Conservation (phyloP, 2,113 vertebrate genomes). For the Stercorarius parasiticus region DNA sequence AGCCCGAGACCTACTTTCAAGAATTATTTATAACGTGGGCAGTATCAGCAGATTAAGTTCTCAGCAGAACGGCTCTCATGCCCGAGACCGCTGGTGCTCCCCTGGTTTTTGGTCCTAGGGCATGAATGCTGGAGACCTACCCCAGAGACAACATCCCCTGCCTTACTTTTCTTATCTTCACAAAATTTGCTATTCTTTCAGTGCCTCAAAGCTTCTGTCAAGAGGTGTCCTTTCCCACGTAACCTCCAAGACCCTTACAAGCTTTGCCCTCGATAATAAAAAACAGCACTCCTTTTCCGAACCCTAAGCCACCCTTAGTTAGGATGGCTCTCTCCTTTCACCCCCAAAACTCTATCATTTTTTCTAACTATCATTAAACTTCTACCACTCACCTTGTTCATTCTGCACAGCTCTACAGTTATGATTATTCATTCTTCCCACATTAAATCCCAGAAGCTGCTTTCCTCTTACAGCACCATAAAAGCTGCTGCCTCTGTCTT, state of each 20-base stretch:
- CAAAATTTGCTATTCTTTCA: not conserved
- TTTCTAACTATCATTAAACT: not conserved
- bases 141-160: not conserved
- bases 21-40: not conserved
- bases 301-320: not conserved
- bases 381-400: not conserved
- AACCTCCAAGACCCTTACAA: not conserved
- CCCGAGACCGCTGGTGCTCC: fast-evolving
- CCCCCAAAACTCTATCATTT: fast-evolving
- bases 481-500: not conserved
- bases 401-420: fast-evolving
- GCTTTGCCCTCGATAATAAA: fast-evolving
- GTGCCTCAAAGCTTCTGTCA: not conserved
- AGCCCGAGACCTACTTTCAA: not conserved
- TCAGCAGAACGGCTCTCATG: not conserved
- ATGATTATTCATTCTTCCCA: not conserved
- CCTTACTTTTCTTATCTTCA: not conserved
- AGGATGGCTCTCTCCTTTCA: not conserved
- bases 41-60: not conserved
- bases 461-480: not conserved
- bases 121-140: not conserved
- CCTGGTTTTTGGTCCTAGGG: not conserved
- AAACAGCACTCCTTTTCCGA: not conserved
- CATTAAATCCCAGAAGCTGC: not conserved
- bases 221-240: not conserved